These are phyloP conservation scores for Centruroides vittatus DNA, from an alignment of 1,140 invertebrate genomes.

Conservation along the genomic window DNA sequence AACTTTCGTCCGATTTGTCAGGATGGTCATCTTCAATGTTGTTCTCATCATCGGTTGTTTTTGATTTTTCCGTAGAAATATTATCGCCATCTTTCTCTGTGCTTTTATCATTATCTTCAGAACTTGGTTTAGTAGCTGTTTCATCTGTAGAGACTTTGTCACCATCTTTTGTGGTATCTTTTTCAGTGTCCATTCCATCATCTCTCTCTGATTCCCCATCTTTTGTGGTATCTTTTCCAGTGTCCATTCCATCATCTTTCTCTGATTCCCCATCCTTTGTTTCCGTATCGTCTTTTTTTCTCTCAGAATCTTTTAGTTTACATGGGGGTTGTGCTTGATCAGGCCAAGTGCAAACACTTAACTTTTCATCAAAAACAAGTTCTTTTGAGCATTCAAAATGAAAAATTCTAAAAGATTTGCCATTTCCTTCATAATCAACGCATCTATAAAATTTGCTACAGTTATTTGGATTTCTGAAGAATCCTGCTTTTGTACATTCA, in stretches of 20 bases:
- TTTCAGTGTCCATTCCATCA: not conserved
- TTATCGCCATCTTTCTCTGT: too few species aligned
- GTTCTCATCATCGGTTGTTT: too few species aligned
- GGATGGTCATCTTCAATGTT: too few species aligned
- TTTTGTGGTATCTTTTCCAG: not conserved
- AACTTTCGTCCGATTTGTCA: too few species aligned
- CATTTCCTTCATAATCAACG: constrained; percentile 32
- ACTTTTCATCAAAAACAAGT: constrained; percentile 29
- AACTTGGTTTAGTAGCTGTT: too few species aligned
- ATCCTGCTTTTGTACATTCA: constrained; percentile 42
- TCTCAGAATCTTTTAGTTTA: constrained; percentile 25
- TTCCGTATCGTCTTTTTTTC: constrained; percentile 30
- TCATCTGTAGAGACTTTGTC: too few species aligned
- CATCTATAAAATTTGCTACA: constrained; percentile 39
- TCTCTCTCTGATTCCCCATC: not conserved
- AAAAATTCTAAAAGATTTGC: constrained; percentile 34
- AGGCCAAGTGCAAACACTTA: constrained; percentile 23
- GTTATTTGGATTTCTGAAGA: constrained; percentile 42
- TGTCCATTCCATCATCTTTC: not conserved
- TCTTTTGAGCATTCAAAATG: constrained; percentile 28
- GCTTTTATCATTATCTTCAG: too few species aligned
- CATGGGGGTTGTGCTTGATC: constrained; percentile 3
- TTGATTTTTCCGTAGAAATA: too few species aligned
- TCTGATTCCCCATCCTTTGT: not conserved
- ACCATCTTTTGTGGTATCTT: not conserved